Conservation (phyloP, 2,113 vertebrate genomes). For the Triplophysa siluroides region DNA sequence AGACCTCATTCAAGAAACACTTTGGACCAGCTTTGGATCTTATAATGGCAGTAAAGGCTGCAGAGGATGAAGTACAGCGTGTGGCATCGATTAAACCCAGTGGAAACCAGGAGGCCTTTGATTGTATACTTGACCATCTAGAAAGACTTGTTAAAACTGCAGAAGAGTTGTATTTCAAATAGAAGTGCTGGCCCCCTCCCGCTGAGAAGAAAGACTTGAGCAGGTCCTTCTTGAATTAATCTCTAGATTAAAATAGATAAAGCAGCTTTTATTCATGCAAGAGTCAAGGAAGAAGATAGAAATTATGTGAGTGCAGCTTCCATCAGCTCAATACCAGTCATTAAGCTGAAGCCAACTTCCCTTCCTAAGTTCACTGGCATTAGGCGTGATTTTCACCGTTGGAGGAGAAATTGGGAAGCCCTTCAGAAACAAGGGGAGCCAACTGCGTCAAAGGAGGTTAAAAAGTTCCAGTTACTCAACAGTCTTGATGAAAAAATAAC, state of each 20-base stretch:
- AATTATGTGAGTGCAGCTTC: no score
- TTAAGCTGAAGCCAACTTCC: not conserved
- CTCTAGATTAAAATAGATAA: no score
- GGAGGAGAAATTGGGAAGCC: not conserved
- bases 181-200: not conserved
- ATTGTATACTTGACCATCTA: not conserved
- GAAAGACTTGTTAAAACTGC: not conserved
- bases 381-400: not conserved
- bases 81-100: not conserved
- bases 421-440: not conserved
- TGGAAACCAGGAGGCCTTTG: conserved; percentile 26
- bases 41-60: no score
- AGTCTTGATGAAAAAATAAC: conserved; percentile 41
- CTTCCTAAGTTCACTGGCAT: not conserved
- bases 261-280: not conserved
- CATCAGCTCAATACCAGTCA: not conserved
- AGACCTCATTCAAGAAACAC: not conserved
- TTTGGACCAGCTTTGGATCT: no score
- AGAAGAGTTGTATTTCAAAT: not conserved
- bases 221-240: not conserved
- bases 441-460: not conserved
- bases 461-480: conserved; percentile 41
- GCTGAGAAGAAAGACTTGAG: not conserved
- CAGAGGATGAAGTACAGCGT: not conserved
- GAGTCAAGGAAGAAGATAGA: not conserved